Evolutionary conservation across 2,113 vertebrate species (phyloP), one percentile per base, ranked within the genome.

Genomic region (Sorex fumeus): DNA sequence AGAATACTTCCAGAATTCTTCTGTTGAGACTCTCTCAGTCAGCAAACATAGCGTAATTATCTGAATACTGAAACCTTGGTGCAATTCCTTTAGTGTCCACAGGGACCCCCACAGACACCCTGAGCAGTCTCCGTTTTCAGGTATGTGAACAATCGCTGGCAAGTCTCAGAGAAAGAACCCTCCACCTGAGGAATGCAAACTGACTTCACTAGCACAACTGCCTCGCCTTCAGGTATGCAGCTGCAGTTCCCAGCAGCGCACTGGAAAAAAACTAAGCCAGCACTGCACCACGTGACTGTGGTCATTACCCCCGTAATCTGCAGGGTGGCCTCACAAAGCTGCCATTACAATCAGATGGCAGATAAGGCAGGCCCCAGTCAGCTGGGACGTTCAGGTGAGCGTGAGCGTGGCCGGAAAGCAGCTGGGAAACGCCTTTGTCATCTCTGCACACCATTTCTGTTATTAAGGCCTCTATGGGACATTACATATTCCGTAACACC

Each of bases 261-360:
- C 3, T 89, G 91, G 91, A 79, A 94, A 93, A 87, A 70, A 62
- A 2, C 0, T 30, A 70, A 2, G 3, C 80, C 76, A 82, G 89
- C 28, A 70, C 30, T 19, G 43, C 12, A 0, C 30, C 45, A 36
- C 18, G 36, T n/a, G 67, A 93, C 90, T 83, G 88, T 75, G 71
- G 77, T 85, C 91, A 87, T 94, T 94, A 96, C 3, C 84, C 34
- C n/a, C 67, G 88, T 40, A 91, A 84, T 47, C 21, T 66, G 91
- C 83, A 53, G 53, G 57, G 78, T 11, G 62, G 75, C 94, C 88
- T 95, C 47, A 25, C 85, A 79, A 91, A 79, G 32, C 66, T n/a
- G 16, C 91, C 95, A 91, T 11, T 32, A 72, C 92, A 95, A 95
- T 89, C 85, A n/a, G 93, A 95, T 94, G 93, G 91, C 92, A 96